A percentile compares a stretch with the other conserved stretches of the same genome.
These are phyloP conservation scores for Drosophila dunni DNA, from an alignment of 1,140 invertebrate species.

Conservation along the genomic window DNA sequence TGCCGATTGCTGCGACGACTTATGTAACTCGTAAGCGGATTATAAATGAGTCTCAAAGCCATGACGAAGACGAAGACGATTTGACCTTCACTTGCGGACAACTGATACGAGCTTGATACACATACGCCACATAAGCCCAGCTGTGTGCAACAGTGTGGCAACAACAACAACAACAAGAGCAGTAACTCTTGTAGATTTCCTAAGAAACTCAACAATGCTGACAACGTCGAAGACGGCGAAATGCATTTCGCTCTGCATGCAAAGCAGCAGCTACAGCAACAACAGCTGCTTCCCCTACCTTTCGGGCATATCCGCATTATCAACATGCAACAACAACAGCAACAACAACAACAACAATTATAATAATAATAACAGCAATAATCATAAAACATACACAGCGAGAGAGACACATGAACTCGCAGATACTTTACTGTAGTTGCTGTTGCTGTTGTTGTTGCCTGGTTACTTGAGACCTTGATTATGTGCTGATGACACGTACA, in stretches of 20 bases:
- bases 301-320: conserved; percentile 46
- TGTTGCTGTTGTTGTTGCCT: conserved; percentile 19
- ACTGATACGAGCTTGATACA: conserved; percentile 3
- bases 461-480: conserved; percentile 43
- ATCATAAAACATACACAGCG: conserved; percentile 30
- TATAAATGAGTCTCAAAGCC: conserved; percentile 14
- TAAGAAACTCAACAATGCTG: conserved; percentile 46
- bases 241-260: conserved; percentile 35
- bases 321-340: conserved; percentile 27
- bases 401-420: conserved; percentile 20
- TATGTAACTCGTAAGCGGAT: conserved; percentile 32
- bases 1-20: conserved; percentile 5
- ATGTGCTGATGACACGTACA: conserved; percentile 47
- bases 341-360: conserved; percentile 24
- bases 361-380: conserved; percentile 38
- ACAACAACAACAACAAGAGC: neutral
- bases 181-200: conserved; percentile 30
- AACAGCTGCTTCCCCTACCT: conserved; percentile 19
- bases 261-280: conserved; percentile 13
- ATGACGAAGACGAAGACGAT: neutral
- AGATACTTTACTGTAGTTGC: conserved; percentile 24
- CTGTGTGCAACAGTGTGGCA: conserved; percentile 10
- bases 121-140: conserved; percentile 40
- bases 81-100: conserved; percentile 42
- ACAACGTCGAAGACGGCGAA: conserved; percentile 23